Evolutionary conservation across 2,888 invertebrate species (phyloP).

Genomic region (Augiades crinisus): DNA sequence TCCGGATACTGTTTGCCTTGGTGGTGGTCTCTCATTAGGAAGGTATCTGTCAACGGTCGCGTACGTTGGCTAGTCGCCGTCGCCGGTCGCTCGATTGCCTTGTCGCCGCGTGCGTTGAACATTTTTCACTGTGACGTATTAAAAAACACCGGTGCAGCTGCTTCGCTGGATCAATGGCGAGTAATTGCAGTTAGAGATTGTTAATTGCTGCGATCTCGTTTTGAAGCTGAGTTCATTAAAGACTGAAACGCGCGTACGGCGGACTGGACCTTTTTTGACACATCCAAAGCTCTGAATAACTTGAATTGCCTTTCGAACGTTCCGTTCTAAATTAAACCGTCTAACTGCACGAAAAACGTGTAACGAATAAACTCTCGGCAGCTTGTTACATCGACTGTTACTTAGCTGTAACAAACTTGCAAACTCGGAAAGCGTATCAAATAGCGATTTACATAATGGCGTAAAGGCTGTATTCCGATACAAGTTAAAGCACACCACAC

Average conservation of each 20-base stretch:
- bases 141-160: slow-evolving; percentile 59
- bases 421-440: slow-evolving; percentile 52
- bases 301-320: neutral
- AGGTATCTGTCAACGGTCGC: slow-evolving; percentile 57
- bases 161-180: slow-evolving; percentile 50
- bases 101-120: slow-evolving; percentile 54
- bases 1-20: slow-evolving; percentile 50
- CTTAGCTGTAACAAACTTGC: slow-evolving; percentile 47
- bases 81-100: slow-evolving; percentile 58
- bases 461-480: slow-evolving; percentile 63
- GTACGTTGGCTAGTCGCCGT: slow-evolving; percentile 39
- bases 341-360: slow-evolving; percentile 14
- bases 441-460: slow-evolving; percentile 69
- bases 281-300: neutral
- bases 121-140: slow-evolving; percentile 60
- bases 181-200: slow-evolving; percentile 46
- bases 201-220: slow-evolving; percentile 36
- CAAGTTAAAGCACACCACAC: slow-evolving; percentile 47
- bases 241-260: neutral
- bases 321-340: slow-evolving; percentile 12
- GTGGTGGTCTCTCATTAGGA: slow-evolving; percentile 59
- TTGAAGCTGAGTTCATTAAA: slow-evolving; percentile 33
- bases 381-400: slow-evolving; percentile 16
- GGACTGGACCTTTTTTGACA: neutral
- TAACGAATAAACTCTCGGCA: slow-evolving; percentile 19